These are phyloP conservation scores for Lipotes vexillifer DNA, from an alignment of 2,113 vertebrate species.

Conservation along the genomic window DNA sequence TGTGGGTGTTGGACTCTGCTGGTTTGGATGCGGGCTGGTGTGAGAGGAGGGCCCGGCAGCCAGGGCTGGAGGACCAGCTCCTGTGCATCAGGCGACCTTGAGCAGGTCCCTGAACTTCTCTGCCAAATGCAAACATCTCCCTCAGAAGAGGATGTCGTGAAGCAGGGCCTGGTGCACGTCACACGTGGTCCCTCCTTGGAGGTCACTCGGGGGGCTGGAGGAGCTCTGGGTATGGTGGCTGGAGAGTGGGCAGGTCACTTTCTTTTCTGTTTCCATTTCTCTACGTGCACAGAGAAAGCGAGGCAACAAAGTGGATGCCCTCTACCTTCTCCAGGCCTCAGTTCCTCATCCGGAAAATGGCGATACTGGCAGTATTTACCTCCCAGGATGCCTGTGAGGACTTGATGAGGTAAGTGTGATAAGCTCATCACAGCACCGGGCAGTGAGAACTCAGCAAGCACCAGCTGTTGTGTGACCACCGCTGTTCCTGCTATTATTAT, in stretches of 20 bases:
- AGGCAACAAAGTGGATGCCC: accelerated
- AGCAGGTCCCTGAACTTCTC: background rate
- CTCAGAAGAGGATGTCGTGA: accelerated
- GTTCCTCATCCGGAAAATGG: background rate
- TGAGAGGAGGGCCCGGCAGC: background rate
- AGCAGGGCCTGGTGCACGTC: background rate
- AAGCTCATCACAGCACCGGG: accelerated
- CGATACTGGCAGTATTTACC: too few species aligned
- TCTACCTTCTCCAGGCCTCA: background rate
- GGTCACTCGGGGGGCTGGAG: background rate
- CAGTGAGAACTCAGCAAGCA: background rate
- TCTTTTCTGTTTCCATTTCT: background rate
- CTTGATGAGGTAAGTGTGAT: accelerated
- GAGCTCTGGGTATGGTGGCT: background rate
- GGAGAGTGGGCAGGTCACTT: background rate
- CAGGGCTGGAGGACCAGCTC: accelerated
- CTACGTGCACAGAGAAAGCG: accelerated
- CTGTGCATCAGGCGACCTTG: background rate
- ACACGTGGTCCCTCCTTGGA: background rate
- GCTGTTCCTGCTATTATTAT: accelerated
- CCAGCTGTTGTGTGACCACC: background rate
- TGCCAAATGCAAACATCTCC: background rate
- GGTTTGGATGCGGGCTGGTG: background rate
- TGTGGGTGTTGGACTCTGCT: background rate
- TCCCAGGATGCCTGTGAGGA: background rate